Base-by-base conservation (phyloP, 2,797 vertebrate species). In the Anguilla anguilla region DNA sequence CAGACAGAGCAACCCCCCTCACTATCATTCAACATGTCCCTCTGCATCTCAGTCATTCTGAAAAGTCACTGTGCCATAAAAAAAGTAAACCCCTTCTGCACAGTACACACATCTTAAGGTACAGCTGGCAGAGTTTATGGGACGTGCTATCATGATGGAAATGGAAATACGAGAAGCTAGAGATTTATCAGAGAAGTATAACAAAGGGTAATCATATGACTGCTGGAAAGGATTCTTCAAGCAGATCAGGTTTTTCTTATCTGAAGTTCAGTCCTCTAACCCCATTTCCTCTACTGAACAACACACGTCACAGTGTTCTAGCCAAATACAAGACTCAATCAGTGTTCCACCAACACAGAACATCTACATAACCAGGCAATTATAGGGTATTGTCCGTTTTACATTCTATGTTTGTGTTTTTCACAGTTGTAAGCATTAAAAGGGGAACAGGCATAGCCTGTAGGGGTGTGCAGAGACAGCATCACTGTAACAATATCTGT, bases 231-330 rank as follows among this genome's bases (percentile, higher is more conserved):
- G 87, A 85, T 67, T 11, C 84, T 91, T 91, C 46, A 84, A 92
- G 91, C 91, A 94, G 93, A 93, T 92, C 92, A 91, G 90, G 90
- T 93, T 95, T 92, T 90, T 89, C 92, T 93, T 91, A 95, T 94
- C 93, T 93, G 87, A 90, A 92, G 90, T 82, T 86, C 89, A 90
- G 11, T 86, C 87, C 87, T 91, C 90, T 90, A 59, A 77, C 90
- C 90, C 59, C 74, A 88, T 91, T 92, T 89, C 86, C 86, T 55
- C 87, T 87, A 85, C 53, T 51, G 28, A 86, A 90, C 86, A 86
- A 90, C 86, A 84, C 3, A 31, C 0, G 19, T 9, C 57, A 84
- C 51, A 84, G 51, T 57, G 53, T 17, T 35, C 55, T 79, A 19
- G 74, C 39, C 74, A n/a, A 43, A 57, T 19, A 31, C 51, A 57